These are phyloP conservation scores for Brachyalestes nurse DNA, from an alignment of 2,797 vertebrate species.

Conservation along the genomic window DNA sequence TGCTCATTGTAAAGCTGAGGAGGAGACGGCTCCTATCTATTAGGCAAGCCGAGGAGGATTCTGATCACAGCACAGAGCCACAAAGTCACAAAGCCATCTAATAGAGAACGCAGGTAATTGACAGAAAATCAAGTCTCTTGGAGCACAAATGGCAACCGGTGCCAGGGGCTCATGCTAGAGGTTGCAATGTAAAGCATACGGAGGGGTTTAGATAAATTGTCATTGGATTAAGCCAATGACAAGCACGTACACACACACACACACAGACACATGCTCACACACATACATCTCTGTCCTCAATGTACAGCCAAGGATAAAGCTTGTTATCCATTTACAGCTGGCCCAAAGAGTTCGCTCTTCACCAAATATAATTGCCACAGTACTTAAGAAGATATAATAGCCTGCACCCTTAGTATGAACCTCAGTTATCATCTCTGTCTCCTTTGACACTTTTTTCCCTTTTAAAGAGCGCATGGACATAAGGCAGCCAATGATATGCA, in stretches of 20 bases:
- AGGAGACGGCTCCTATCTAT: conserved; percentile 46
- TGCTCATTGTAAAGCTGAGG: conserved; percentile 34
- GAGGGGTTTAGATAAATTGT: conserved; percentile 43
- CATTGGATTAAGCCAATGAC: conserved; percentile 45
- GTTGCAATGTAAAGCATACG: conserved; percentile 41
- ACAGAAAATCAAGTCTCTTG: conserved; percentile 53
- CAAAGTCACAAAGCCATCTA: conserved; percentile 51
- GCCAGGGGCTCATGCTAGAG: conserved; percentile 39
- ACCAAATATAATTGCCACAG: conserved; percentile 42
- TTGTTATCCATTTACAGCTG: conserved; percentile 32
- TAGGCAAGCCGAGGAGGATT: conserved; percentile 46
- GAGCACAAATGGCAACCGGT: conserved; percentile 41
- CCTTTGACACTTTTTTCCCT: conserved; percentile 70
- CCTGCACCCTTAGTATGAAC: conserved; percentile 37
- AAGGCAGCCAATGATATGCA: conserved; percentile 80
- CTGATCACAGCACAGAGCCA: conserved; percentile 50
- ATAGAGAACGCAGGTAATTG: conserved; percentile 49
- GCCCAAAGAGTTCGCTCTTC: conserved; percentile 32
- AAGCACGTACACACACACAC: neutral
- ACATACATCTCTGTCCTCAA: conserved; percentile 13
- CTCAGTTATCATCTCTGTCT: conserved; percentile 52
- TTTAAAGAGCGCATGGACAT: conserved; percentile 72
- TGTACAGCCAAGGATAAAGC: conserved; percentile 18
- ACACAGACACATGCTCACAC: neutral
- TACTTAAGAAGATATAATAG: conserved; percentile 49